Evolutionary conservation across 2,797 vertebrate species (phyloP), one percentile per base, ranked within the genome.

Genomic region (Pterois miles): DNA sequence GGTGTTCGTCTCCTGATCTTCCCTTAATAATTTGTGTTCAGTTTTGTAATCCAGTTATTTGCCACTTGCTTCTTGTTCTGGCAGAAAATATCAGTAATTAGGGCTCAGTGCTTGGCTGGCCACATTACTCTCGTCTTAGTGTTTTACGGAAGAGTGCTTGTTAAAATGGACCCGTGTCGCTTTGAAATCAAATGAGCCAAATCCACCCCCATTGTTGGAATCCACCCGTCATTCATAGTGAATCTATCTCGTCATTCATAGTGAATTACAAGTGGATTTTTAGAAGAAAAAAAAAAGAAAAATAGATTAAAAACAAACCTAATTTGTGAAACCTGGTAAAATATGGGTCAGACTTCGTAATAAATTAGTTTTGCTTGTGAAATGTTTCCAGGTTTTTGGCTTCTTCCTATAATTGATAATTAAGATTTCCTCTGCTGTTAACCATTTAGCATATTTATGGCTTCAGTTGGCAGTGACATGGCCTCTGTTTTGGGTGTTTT

Each of bases 31-130:
- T 89, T 81, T 82, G 79, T 50, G 64, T 81, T 86, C 71, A 36
- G 84, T 82, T 80, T 63, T 80, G 66, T 87, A 86, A 90, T 92
- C 86, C 69, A 34, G 71, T 91, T 83, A 89, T 88, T 88, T 89
- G 76, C 83, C 82, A 64, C 82, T 87, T 66, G 82, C 78, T 72
- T 83, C 76, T 87, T 64, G 40, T 84, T 71, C 85, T 90, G 87
- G 86, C 89, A 85, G 80, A 83, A 88, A 82, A 82, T 73, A 56
- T 83, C 80, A 73, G 86, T 82, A 88, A 90, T 90, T 88, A 86
- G 71, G 27, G 56, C 67, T 90, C 74, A 50, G 72, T 71, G 81
- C 83, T 85, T 71, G 76, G 74, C 73, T 85, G 81, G 63, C 62
- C 79, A 81, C 80, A 74, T 84, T 71, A 68, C 82, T 70, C 80